Evolutionary conservation across 2,797 vertebrate genomes (phyloP), one percentile per base, ranked within the genome.

Genomic region (Semotilus atromaculatus): DNA sequence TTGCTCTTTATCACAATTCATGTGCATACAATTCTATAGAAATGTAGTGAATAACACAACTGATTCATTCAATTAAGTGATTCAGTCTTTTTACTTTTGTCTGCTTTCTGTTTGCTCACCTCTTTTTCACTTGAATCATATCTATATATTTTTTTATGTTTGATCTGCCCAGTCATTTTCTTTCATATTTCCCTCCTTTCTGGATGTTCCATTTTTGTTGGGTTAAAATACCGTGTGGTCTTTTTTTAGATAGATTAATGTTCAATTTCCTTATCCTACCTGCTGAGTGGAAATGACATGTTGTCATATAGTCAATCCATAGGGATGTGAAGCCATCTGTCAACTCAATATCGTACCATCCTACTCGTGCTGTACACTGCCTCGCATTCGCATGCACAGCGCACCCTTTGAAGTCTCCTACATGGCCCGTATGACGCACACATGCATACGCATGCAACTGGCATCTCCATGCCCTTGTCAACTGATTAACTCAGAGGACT

Each of bases 281-380:
- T 62, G 43, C 64, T 51, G 26, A 29, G 64, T 36, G 43, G 18
- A 36, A 60, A 77, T 78, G 45, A 84, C 23, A 4, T 23, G 31
- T 60, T 48, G 79, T 62, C 10, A 82, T 34, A 74, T 74, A 81
- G 73, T 82, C 72, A 21, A 9, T 84, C 45, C 74, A 48, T 58
- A 19, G 62, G 45, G 55, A 83, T 29, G 75, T 78, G 26, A 83
- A 82, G 26, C 81, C 81, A 86, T 86, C 85, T 86, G 76, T 80
- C 81, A 80, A 55, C 48, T 55, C 34, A 74, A n/a, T 72, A 73
- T 58, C 5, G 11, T 53, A 62, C n/a, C 43, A 45, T 83, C 58
- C 67, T 8, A 83, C 76, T 73, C 13, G 0, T 40, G 18, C 21
- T 43, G 18, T 36, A 72, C 51, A 45, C 43, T 36, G 31, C 55